phyloP scores from a whole-genome alignment of 1,140 invertebrate species.

The Stenopsyche tienmushanensis region DNA sequence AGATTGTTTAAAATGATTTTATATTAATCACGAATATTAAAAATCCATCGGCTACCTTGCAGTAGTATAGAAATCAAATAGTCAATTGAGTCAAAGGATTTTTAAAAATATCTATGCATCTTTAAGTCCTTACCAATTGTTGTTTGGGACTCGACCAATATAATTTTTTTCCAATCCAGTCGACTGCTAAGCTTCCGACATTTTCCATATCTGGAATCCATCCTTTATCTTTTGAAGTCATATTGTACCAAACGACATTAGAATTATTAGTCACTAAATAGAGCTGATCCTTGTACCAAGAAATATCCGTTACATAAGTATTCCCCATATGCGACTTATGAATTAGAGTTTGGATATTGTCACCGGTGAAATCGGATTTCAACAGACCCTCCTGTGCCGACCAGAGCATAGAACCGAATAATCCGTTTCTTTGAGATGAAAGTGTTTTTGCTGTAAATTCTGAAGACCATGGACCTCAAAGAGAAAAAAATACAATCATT shows the following conservation, averaged over 20 bases:
- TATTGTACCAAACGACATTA: constrained; percentile 69
- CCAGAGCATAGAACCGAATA: constrained; percentile 68
- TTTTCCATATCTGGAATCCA: constrained; percentile 65
- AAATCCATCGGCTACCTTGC: no score
- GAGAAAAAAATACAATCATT: not conserved
- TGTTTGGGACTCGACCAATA: constrained; percentile 89
- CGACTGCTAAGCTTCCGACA: constrained; percentile 77
- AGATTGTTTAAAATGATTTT: no score
- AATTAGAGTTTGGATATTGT: constrained; percentile 65
- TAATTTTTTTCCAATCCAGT: constrained; percentile 84
- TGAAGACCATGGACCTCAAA: constrained; percentile 74
- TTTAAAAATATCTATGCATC: no score
- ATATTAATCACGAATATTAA: no score
- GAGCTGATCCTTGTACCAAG: constrained; percentile 68
- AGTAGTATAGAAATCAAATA: no score
- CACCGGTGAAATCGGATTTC: constrained; percentile 72
- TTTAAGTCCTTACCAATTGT: constrained; percentile 71
- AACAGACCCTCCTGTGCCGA: constrained; percentile 68
- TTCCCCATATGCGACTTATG: constrained; percentile 57
- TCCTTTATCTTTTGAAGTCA: constrained; percentile 58
- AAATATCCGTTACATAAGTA: constrained; percentile 64
- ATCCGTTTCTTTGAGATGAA: constrained; percentile 48
- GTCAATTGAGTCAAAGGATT: no score
- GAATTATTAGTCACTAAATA: constrained; percentile 76
- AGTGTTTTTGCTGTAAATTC: constrained; percentile 71